phyloP scores from a whole-genome alignment of 2,888 invertebrate genomes.

The Drosophila putrida region DNA sequence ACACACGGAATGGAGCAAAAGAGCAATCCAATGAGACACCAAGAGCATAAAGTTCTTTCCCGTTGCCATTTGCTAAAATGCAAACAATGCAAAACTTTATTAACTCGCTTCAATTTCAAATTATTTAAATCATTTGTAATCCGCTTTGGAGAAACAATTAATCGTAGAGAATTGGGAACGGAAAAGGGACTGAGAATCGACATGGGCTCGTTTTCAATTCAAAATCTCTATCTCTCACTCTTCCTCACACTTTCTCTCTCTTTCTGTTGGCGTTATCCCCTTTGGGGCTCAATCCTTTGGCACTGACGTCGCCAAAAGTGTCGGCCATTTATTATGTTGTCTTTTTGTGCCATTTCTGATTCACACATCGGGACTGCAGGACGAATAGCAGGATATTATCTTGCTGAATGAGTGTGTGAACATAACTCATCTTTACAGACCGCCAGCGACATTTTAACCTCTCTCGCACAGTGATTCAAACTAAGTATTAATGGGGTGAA shows the following conservation, averaged over 20 bases:
- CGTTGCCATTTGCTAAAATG: not conserved
- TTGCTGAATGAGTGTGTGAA: constrained; percentile 44
- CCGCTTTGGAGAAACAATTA: constrained; percentile 69
- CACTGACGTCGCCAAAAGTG: constrained; percentile 52
- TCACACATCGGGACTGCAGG: constrained; percentile 33
- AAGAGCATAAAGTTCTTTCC: not conserved
- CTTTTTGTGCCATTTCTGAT: constrained; percentile 24
- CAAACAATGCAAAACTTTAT: constrained; percentile 60
- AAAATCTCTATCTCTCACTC: constrained; percentile 1
- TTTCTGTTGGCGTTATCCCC: constrained; percentile 9
- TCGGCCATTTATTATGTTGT: constrained; percentile 56
- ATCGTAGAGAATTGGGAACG: constrained; percentile 52
- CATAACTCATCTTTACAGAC: constrained; percentile 51
- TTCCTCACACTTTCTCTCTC: not conserved
- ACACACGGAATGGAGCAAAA: constrained; percentile 63
- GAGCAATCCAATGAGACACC: constrained; percentile 59
- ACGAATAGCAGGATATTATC: constrained; percentile 52
- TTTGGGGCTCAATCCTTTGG: constrained; percentile 2
- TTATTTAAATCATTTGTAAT: constrained; percentile 63
- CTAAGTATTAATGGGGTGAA: not conserved
- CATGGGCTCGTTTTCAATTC: constrained; percentile 7
- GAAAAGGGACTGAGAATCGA: not conserved
- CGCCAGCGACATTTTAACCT: constrained; percentile 22
- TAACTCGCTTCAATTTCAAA: constrained; percentile 38
- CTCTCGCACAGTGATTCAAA: constrained; percentile 35